Conservation (phyloP, 1,140 invertebrate species). For the Drosophila pseudoobscura region DNA sequence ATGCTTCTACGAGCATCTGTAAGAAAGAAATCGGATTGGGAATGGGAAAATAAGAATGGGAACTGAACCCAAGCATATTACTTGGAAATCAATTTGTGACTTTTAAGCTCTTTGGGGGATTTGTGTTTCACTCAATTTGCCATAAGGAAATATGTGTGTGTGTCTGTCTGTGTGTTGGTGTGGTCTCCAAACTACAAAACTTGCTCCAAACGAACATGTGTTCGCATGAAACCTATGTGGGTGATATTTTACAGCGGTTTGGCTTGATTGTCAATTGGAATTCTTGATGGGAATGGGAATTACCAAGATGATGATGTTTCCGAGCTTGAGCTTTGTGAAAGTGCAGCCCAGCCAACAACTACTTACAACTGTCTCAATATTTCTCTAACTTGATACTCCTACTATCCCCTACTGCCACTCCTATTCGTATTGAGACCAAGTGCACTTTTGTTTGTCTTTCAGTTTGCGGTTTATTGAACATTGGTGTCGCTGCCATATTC, state of each 20-base stretch:
- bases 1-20: not conserved
- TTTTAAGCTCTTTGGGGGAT: constrained; percentile 47
- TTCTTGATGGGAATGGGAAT: not conserved
- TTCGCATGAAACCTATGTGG: not conserved
- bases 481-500: constrained; percentile 96
- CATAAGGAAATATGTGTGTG: constrained; percentile 4
- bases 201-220: no score
- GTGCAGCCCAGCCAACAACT: not conserved
- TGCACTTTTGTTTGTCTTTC: constrained; percentile 72
- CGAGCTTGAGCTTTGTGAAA: not conserved
- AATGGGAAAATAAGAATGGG: constrained; percentile 21
- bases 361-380: no score
- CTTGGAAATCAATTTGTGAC: constrained; percentile 66
- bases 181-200: no score
- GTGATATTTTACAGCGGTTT: constrained; percentile 14
- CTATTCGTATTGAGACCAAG: constrained; percentile 3
- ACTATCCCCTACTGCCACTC: no score
- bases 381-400: no score
- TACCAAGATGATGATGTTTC: not conserved
- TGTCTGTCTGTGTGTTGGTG: no score
- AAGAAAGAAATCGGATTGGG: constrained; percentile 12
- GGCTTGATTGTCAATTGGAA: constrained; percentile 1
- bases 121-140: constrained; percentile 44
- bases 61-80: constrained; percentile 44
- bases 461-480: constrained; percentile 95